Base-by-base conservation (phyloP, 1,140 invertebrate species). In the Heliconius nattereri region DNA sequence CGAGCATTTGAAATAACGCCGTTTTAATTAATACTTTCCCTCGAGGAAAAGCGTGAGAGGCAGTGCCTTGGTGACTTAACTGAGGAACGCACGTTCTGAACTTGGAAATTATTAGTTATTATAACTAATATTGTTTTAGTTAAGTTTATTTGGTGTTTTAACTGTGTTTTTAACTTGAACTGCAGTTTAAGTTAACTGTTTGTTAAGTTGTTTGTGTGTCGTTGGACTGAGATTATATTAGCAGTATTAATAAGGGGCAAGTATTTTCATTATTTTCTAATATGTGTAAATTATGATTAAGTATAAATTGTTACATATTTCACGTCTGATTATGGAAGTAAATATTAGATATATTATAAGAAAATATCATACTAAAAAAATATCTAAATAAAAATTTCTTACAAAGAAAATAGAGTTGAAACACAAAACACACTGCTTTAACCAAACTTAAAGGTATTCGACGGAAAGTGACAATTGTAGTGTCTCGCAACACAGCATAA, bases 11-110 rank as follows among this genome's bases (percentile, higher is more conserved):
- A 86, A 89, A 85, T 90, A 86, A 87, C 85, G 84, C 84, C 57
- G 81, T 76, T 85, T 88, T 89, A 90, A 91, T 91, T 89, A 91
- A 85, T 88, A 91, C 90, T 92, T 92, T 92, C 91, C 90, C 91
- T 86, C 77, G 77, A 87, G 89, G 90, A 90, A 92, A 92, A 91
- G 87, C 85, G 90, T 87, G 91, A 93, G 90, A 93, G 90, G 86
- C 88, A 90, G 88, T 91, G 85, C 75, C 81, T 83, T 84, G 75
- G 82, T 84, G 85, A 66, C 9, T 13, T 66, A 83, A 79, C 82
- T 82, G 70, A 81, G 76, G 82, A 82, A 83, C 85, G 78, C 82
- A 83, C 83, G 85, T 81, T 66, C 60, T 66, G 60, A 66, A 13
- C 26, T 66, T 66, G 16, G 72, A 71, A 72, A 54, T 32, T 37